Evolutionary conservation across 2,113 vertebrate species (phyloP).

Genomic region (Rhadina sibilatrix): DNA sequence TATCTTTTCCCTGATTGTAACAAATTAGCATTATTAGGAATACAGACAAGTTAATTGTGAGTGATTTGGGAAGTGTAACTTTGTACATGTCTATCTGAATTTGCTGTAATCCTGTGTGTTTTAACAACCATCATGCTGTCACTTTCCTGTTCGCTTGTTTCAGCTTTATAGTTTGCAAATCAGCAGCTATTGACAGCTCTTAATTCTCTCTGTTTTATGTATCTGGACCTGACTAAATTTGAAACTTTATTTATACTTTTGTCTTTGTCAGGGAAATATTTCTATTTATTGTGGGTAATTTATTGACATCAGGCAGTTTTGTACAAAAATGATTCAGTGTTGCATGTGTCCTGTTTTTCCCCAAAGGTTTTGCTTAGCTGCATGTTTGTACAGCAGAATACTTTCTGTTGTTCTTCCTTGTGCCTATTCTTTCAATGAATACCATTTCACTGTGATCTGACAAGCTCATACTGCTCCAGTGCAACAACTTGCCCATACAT

Average conservation of each 20-base stretch:
- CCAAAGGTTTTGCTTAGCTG: neutral
- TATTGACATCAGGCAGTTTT: neutral
- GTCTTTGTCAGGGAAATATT: neutral
- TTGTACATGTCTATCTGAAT: neutral
- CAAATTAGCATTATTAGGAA: neutral
- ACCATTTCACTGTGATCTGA: neutral
- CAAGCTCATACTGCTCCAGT: constrained; percentile 51
- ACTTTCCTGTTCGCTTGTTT: neutral
- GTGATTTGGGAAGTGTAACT: neutral
- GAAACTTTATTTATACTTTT: neutral
- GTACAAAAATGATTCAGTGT: neutral
- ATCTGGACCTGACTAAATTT: neutral
- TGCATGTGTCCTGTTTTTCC: neutral
- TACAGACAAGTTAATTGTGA: neutral
- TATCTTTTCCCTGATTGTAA: neutral
- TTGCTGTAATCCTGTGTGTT: neutral
- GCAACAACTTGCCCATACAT: constrained; percentile 60
- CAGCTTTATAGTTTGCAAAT: neutral
- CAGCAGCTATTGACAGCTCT: neutral
- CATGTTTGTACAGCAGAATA: constrained; percentile 19
- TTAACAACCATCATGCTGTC: neutral
- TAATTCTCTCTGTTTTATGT: neutral
- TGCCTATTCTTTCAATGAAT: constrained; percentile 22
- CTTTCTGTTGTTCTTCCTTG: constrained; percentile 36
- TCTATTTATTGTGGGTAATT: neutral